Evolutionary conservation across 2,888 invertebrate genomes (phyloP), one percentile per base, ranked within the genome.

Genomic region (Trichopria drosophilae): DNA sequence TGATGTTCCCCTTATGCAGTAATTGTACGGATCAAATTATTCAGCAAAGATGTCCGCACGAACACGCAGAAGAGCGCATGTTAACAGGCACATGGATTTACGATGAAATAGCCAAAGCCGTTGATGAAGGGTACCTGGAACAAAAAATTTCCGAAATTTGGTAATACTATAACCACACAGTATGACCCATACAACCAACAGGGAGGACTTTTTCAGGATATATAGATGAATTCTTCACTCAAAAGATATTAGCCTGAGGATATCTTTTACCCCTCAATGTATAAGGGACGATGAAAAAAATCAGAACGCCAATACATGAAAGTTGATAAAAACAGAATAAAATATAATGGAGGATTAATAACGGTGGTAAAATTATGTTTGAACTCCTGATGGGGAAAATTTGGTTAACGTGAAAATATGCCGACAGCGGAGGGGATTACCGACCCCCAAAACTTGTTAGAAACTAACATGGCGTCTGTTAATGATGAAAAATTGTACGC

Each of bases 1-100:
- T 73, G n/a, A 62, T 68, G 53, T 76, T 74, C 57, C 53, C 63
- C 2, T 50, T 76, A 3, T 74, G 73, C 60, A 51, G 61, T 10
- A 59, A 55, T 1, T 72, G 72, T 54, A 66, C 58, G 20, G 63
- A 71, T 22, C 55, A 37, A n/a, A 34, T 63, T 26, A 48, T 55
- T 24, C 55, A 62, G 29, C 26, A 46, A 2, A 51, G 55, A 1
- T 77, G 74, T 51, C 31, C 12, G 2, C 72, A 74, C 49, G 53
- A 39, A n/a, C 53, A 63, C 9, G 54, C 57, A 18, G n/a, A n/a
- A n/a, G n/a, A n/a, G n/a, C n/a, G n/a, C n/a, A n/a, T n/a, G n/a
- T n/a, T n/a, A n/a, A n/a, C 41, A 0, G 66, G 73, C 4, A 69
- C 71, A 3, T 74, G 66, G 71, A 65, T 71, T 12, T 59, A 62